Percentiles rank a stretch among this genome's conserved stretches.
These are phyloP conservation scores for Nomada flava DNA, from an alignment of 2,888 invertebrate genomes.

Conservation along the genomic window DNA sequence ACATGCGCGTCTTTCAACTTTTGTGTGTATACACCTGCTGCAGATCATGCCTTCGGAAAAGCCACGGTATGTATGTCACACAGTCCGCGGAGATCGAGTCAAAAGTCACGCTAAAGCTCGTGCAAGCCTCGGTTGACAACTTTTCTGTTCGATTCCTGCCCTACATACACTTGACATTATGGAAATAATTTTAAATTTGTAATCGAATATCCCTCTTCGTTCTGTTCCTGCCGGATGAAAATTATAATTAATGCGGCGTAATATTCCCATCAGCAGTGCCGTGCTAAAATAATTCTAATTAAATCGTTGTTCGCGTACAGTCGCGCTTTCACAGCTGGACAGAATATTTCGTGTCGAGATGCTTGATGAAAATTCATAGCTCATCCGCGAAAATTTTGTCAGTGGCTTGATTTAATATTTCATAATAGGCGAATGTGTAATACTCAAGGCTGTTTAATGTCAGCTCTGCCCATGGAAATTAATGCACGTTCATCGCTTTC, in stretches of 20 bases:
- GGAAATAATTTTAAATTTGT: too few relatives aligned
- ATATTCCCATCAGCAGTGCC: neutral
- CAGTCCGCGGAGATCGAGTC: slow-evolving; percentile 57
- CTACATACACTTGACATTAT: neutral
- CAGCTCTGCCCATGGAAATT: slow-evolving; percentile 20
- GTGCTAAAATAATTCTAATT: neutral
- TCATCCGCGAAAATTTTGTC: too few relatives aligned
- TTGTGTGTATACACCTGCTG: slow-evolving; percentile 54
- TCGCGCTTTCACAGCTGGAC: too few relatives aligned
- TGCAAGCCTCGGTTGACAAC: neutral
- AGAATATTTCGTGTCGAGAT: too few relatives aligned
- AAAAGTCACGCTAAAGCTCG: slow-evolving; percentile 54
- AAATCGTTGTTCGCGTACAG: neutral
- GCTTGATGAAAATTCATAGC: too few relatives aligned
- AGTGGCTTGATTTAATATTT: too few relatives aligned
- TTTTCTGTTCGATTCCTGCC: neutral
- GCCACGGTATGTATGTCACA: slow-evolving; percentile 67
- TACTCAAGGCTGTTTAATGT: neutral
- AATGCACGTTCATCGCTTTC: slow-evolving; percentile 33
- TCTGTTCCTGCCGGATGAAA: neutral
- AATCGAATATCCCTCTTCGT: neutral
- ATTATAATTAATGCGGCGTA: slow-evolving; percentile 1
- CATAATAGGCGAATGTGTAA: neutral
- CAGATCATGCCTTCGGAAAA: slow-evolving; percentile 58
- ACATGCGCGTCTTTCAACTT: slow-evolving; percentile 43